Evolutionary conservation across 2,797 vertebrate species (phyloP).

Genomic region (Tolypeutes matacus): DNA sequence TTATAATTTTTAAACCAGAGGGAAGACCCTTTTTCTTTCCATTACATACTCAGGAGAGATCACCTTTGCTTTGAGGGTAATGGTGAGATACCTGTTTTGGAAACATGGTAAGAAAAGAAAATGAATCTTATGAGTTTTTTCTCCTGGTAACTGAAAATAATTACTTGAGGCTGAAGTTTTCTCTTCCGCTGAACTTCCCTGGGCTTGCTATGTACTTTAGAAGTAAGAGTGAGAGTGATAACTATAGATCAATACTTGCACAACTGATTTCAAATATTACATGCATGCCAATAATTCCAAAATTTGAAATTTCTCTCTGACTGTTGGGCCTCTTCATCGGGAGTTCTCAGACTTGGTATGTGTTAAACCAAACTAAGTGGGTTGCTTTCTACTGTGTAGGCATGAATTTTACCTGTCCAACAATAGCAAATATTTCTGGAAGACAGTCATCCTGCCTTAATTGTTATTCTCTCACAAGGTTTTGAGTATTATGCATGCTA

Average conservation of each 20-base stretch:
- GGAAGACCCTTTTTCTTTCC: slow-evolving; percentile 28
- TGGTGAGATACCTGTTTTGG: slow-evolving; percentile 38
- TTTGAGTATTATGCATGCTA: background rate
- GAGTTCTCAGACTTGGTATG: background rate
- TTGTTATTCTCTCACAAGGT: background rate
- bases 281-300: background rate
- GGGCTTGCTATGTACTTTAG: background rate
- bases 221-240: background rate
- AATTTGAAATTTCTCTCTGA: background rate
- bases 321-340: background rate
- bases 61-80: background rate
- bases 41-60: background rate
- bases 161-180: background rate
- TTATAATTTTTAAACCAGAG: slow-evolving; percentile 57
- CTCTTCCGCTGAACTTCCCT: background rate
- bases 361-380: background rate
- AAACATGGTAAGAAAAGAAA: background rate
- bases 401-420: background rate
- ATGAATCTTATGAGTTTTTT: background rate
- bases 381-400: background rate
- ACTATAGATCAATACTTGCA: background rate
- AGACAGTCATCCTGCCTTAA: background rate
- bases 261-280: background rate
- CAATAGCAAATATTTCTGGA: background rate
- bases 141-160: background rate